Evolutionary conservation across 2,113 vertebrate species (phyloP).

Genomic region (Ceyx cyanopectus): DNA sequence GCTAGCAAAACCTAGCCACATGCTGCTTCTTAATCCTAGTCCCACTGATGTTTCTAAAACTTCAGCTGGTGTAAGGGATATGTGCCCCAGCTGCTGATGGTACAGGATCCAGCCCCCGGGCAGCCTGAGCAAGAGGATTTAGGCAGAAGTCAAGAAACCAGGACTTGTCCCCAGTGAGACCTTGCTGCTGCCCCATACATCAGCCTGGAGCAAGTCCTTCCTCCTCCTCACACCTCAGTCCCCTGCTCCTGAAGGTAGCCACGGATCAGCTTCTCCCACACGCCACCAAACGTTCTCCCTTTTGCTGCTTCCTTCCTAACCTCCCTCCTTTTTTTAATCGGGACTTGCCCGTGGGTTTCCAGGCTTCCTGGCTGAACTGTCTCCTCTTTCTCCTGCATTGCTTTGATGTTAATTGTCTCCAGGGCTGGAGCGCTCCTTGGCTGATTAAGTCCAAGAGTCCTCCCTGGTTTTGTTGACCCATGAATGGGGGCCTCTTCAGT

Average conservation of each 20-base stretch:
- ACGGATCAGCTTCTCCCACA: neutral
- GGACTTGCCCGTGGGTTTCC: constrained; percentile 51
- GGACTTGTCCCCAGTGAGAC: neutral
- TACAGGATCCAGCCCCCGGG: neutral
- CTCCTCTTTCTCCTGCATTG: constrained; percentile 53
- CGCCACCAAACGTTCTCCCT: neutral
- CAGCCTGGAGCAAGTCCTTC: neutral
- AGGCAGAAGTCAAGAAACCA: neutral
- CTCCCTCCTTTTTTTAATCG: constrained; percentile 2
- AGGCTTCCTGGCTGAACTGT: constrained; percentile 30
- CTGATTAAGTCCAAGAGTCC: constrained; percentile 81
- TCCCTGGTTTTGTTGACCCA: constrained; percentile 80
- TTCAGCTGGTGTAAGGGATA: neutral
- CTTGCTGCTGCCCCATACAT: fast-evolving
- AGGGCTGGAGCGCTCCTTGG: constrained; percentile 71
- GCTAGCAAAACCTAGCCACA: neutral
- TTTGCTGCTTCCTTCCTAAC: neutral
- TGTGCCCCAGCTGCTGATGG: neutral
- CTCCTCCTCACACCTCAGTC: neutral
- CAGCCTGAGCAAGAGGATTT: neutral
- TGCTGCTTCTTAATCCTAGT: neutral
- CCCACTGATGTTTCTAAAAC: neutral
- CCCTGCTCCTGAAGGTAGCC: neutral
- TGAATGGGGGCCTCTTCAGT: constrained; percentile 84
- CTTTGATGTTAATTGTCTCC: constrained; percentile 80